Conservation (phyloP, 1,140 invertebrate genomes). For the Plutomurus gul region DNA sequence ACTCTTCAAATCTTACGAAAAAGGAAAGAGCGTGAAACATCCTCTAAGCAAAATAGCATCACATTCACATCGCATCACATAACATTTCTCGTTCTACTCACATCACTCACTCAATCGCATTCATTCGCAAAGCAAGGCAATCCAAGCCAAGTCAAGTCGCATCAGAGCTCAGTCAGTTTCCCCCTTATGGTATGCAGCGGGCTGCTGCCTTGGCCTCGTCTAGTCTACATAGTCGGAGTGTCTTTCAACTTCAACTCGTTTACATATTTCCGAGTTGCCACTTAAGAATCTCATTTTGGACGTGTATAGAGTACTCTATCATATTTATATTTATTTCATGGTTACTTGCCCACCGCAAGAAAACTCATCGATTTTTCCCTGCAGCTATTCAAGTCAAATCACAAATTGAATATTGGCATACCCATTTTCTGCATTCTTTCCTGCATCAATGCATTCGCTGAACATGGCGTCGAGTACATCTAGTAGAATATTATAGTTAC, state of each 20-base stretch:
- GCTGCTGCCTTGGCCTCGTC: background rate
- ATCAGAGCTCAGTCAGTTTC: background rate
- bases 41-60: slow-evolving; percentile 32
- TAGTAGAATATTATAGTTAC: no score
- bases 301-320: background rate
- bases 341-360: slow-evolving; percentile 5
- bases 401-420: slow-evolving; percentile 41
- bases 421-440: slow-evolving; percentile 39
- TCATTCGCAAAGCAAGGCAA: background rate
- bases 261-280: slow-evolving; percentile 26
- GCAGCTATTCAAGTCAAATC: background rate
- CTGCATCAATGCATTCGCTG: background rate
- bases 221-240: background rate
- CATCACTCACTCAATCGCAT: slow-evolving; percentile 19
- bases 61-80: slow-evolving; percentile 9
- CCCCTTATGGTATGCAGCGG: background rate
- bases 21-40: slow-evolving; percentile 39
- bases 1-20: slow-evolving; percentile 6
- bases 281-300: slow-evolving; percentile 22
- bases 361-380: background rate
- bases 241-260: background rate
- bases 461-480: no score
- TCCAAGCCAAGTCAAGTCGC: background rate
- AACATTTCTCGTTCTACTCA: background rate
- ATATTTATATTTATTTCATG: slow-evolving; percentile 24